Evolutionary conservation across 1,140 invertebrate genomes (phyloP), one percentile per base, ranked within the genome.

Genomic region (Plodia interpunctella): DNA sequence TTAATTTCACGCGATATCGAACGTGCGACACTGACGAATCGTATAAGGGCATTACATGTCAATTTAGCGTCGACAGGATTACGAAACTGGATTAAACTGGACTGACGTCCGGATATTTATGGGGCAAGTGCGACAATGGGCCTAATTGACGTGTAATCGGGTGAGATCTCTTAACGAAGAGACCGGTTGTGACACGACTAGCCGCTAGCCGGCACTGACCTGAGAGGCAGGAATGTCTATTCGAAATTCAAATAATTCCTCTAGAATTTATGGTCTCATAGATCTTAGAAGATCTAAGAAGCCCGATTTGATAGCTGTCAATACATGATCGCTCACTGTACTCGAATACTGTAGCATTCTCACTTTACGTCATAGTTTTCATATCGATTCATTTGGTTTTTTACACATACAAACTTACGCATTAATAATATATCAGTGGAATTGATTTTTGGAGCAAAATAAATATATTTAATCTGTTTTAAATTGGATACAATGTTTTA

Each of bases 111-210:
- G 63, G 59, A 69, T 77, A 76, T 79, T 79, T 77, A 75, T 66
- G 69, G 69, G 66, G 61, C 54, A 65, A 60, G 65, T 67, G 78
- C 73, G 76, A 83, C 78, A 83, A 83, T 83, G 74, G 65, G 61
- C 80, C 70, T 81, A 83, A 83, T 81, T 83, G 80, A 83, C 76
- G 73, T 76, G 73, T 76, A 79, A 80, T 83, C 78, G 76, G 51
- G 51, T 25, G 21, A 67, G 78, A 78, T 81, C 65, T 55, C 50
- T 70, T 81, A 79, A 78, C 77, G 72, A 81, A 78, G 72, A 61
- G 65, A 61, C 72, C 68, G 62, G 66, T 70, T 65, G 62, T 68
- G 57, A 62, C 60, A 62, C 52, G 58, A 52, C 64, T 44, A 44
- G 38, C 15, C 38, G 59, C 64, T 44, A 44, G 38, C 15, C 38